phyloP scores from a whole-genome alignment of 2,888 invertebrate genomes.

The Acrobasis suavella region DNA sequence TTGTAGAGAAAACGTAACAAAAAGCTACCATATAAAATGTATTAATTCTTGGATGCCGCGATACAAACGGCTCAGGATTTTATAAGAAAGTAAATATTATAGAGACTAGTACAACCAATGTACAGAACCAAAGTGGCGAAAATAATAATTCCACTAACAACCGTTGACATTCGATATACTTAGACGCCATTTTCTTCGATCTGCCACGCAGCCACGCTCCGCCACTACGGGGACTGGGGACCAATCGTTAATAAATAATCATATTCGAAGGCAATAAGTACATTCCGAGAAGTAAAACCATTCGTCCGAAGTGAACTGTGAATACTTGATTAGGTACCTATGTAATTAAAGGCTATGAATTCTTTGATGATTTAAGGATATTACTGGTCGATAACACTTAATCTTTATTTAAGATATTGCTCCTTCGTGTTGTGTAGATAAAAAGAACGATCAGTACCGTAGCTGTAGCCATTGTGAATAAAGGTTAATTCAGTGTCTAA shows the following conservation, averaged over 20 bases:
- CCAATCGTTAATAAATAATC: constrained; percentile 6
- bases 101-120: neutral
- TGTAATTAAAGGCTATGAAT: too few relatives aligned
- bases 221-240: constrained; percentile 8
- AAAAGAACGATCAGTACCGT: too few relatives aligned
- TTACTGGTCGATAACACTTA: neutral
- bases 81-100: neutral
- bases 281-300: neutral
- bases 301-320: neutral
- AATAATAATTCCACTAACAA: constrained; percentile 10
- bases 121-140: constrained; percentile 4
- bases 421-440: too few relatives aligned
- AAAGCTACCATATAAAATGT: too few relatives aligned
- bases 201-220: neutral
- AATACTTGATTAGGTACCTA: neutral
- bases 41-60: neutral
- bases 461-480: too few relatives aligned
- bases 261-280: neutral
- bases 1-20: too few relatives aligned
- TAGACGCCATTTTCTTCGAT: constrained; percentile 5
- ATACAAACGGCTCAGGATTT: neutral
- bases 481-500: too few relatives aligned
- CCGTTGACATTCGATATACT: constrained; percentile 6
- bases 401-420: too few relatives aligned
- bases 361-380: neutral